Base-by-base conservation (phyloP, 1,140 invertebrate species). In the Camponotus vicinus region DNA sequence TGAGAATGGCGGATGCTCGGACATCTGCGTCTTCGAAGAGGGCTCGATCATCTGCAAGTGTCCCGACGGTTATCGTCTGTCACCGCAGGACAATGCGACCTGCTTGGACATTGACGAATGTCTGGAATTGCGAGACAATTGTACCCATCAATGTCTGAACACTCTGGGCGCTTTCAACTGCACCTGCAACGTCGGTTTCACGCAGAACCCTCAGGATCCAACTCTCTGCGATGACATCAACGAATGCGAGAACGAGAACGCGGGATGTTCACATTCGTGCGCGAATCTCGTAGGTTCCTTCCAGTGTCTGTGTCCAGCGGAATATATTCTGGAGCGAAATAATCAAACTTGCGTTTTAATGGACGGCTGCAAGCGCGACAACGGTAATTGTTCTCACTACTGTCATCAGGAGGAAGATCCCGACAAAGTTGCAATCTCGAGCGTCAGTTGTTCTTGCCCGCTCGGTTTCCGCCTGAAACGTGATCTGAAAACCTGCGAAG, bases 91-190 rank as follows among this genome's bases (percentile, higher is more conserved):
- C 15, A 91, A 92, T 21, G 32, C 79, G 0, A 91, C 92, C 0
- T 95, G 94, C 27, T 88, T 95, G 73, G 95, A 97, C 89, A 92
- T 97, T 15, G 95, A 97, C 90, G 97, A 97, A 83, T 97, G 97
- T 86, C 59, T 88, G 15, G 89, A 92, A 37, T 90, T 95, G 49
- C 91, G 90, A 5, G 93, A 95, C 52, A 93, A 95, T 40, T 96
- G 96, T 79, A 93, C 92, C 3, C 96, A 96, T 70, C 95, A 96
- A 1, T 98, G 98, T 90, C 96, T 96, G 9, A 98, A 98, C 87
- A 96, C 96, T 91, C 96, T 97, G 82, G 97, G 97, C 45, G 97
- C 97, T 5, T 98, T 97, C 93, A 96, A 97, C 91, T 98, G 98
- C 91, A 95, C 95, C 49, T 98, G 98, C 92, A 97, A 97, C 91